Base-by-base conservation (phyloP, 2,888 invertebrate species). In the Apodemia mormo region DNA sequence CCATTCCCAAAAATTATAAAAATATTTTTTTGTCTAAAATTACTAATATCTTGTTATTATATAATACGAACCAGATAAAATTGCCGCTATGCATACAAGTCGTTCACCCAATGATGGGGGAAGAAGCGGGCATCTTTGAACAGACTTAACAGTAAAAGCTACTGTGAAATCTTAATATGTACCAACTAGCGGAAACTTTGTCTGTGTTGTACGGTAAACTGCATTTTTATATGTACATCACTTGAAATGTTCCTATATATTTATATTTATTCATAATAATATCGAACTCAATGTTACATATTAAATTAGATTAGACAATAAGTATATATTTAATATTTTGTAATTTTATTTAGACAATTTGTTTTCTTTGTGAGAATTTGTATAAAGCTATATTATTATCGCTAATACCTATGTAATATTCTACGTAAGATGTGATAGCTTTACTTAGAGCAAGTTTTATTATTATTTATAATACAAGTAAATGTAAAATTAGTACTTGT, bases 401-500 rank as follows among this genome's bases (percentile, higher is more conserved):
- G 89, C 90, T 88, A 87, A 85, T 83, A 83, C 85, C 83, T 76
- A 79, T 81, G 78, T 73, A 69, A 74, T 79, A 70, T 74, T 75
- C 65, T 86, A 85, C 87, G 85, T 91, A 90, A 90, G 88, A 90
- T 90, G 90, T 91, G 91, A 92, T 89, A 92, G 91, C 92, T 92
- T 92, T 92, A 92, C 85, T 85, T 92, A 91, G 89, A 85, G 85
- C 89, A 88, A 90, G 86, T 84, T 87, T 88, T 88, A 87, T 89
- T 88, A 87, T 89, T 91, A 64, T 64, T 64, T 89, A 85, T 85
- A 90, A 87, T 87, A 87, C 81, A 87, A 88, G 85, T 89, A 89
- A 89, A 88, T 88, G 84, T 89, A 86, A 86, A 82, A 81, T 86
- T 85, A 82, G 83, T 82, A 80, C 77, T 89, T 85, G 88, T 88